Percentiles rank a stretch among this genome's conserved stretches.
phyloP scores from a whole-genome alignment of 2,888 invertebrate species.

The Hesperia comma region DNA sequence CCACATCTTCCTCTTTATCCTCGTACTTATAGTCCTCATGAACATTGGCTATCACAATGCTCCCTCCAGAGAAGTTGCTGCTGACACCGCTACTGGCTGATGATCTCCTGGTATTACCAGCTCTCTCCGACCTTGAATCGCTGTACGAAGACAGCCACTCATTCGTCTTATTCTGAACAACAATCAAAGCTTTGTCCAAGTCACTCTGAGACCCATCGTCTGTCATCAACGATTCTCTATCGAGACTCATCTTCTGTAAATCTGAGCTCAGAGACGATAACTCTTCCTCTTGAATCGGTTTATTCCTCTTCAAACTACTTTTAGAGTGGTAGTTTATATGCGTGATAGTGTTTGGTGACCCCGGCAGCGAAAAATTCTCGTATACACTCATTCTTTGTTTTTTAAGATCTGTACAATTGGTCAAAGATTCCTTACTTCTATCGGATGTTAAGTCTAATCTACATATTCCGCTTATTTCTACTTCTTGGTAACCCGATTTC shows the following conservation, averaged over 20 bases:
- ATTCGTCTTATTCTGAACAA: slow-evolving; percentile 72
- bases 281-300: slow-evolving; percentile 24
- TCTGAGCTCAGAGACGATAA: slow-evolving; percentile 38
- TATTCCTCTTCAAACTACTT: slow-evolving; percentile 61
- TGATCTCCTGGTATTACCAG: slow-evolving; percentile 69
- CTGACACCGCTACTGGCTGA: slow-evolving; percentile 78
- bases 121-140: slow-evolving; percentile 49
- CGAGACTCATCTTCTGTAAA: slow-evolving; percentile 43
- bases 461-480: slow-evolving; percentile 68
- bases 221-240: slow-evolving; percentile 50
- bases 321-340: slow-evolving; percentile 73
- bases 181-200: slow-evolving; percentile 66
- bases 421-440: slow-evolving; percentile 43
- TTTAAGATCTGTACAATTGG: slow-evolving; percentile 42
- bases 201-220: slow-evolving; percentile 53
- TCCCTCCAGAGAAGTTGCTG: slow-evolving; percentile 69
- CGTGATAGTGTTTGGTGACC: slow-evolving; percentile 69
- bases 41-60: slow-evolving; percentile 82
- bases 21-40: slow-evolving; percentile 90
- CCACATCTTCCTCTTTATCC: slow-evolving; percentile 88
- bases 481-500: slow-evolving; percentile 45
- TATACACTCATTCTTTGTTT: slow-evolving; percentile 63
- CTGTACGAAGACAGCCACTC: slow-evolving; percentile 65
- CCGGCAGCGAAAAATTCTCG: slow-evolving; percentile 74
- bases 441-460: slow-evolving; percentile 58